phyloP scores from a whole-genome alignment of 2,113 vertebrate species.

The Protobothrops flavoviridis region DNA sequence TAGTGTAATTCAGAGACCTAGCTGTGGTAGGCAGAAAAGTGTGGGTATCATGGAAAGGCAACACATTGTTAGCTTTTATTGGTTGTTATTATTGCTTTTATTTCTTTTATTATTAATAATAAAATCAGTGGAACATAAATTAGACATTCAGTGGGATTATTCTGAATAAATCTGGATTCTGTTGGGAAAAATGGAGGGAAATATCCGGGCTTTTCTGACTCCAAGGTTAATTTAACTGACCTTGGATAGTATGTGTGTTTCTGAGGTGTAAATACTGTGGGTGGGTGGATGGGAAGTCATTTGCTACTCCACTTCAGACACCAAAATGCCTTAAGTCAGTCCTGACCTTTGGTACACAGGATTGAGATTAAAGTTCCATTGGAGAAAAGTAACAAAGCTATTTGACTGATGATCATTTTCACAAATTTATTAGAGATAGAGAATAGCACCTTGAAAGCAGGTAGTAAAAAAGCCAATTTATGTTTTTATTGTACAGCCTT shows the following conservation, averaged over 20 bases:
- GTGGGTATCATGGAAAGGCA: background rate
- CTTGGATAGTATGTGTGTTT: background rate
- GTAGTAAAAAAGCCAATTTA: background rate
- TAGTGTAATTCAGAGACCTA: background rate
- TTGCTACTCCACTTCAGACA: background rate
- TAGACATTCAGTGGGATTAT: background rate
- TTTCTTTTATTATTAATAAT: background rate
- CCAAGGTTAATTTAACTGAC: background rate
- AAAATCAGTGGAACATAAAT: background rate
- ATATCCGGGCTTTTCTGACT: background rate
- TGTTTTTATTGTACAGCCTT: conserved; percentile 5
- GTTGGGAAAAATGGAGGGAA: background rate
- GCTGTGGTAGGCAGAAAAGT: background rate
- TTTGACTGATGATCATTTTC: background rate
- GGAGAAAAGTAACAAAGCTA: background rate
- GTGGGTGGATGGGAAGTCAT: background rate
- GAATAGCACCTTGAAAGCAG: background rate
- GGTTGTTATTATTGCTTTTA: background rate
- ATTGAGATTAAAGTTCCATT: background rate
- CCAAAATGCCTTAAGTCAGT: background rate
- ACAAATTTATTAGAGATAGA: background rate
- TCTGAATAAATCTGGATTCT: background rate
- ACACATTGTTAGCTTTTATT: background rate
- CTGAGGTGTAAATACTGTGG: background rate
- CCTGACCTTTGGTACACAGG: background rate